Evolutionary conservation across 2,113 vertebrate species (phyloP), one percentile per base, ranked within the genome.

Genomic region (Reinhardtius hippoglossoides): DNA sequence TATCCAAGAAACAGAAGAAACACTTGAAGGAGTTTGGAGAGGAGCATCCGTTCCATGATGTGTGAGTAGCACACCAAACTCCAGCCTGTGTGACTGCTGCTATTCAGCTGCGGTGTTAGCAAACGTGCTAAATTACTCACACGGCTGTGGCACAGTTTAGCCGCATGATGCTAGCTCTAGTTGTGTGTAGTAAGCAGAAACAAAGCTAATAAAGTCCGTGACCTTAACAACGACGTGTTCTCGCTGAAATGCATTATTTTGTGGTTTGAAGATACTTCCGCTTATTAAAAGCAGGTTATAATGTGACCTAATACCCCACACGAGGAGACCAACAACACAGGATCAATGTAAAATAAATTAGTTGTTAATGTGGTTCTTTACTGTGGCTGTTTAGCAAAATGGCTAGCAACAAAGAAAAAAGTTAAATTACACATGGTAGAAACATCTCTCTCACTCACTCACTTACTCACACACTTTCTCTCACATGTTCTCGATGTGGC

Each of bases 11-110:
- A 86, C 97, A 97, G 85, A 98, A 95, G 92, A 95, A 95, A 78
- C 97, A 99, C 13, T 87, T 99, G 2, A 93, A 94, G 76, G 97
- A 98, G 14, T 99, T 97, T 74, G 98, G 97, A 87, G 97, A 99
- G 90, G 92, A 97, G 79, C 98, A 99, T 67, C 98, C 97, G 0
- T 97, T 97, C 67, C 87, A 96, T 13, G 97, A 99, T 66, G 80
- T 82, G 98, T 98, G 87, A 89, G 95, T 67, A 26, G 9, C 1
- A 4, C 10, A 62, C 0, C 0, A 6, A 21, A 4, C 4, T 35
- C 5, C 10, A 13, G 4, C 3, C 4, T 14, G 21, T 31, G 10
- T 37, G 6, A 5, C 44, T 37, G 1, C 7, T 46, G 9, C 37
- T 0, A n/a, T 24, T 21, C 0, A 15, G 16, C 60, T 8, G 16